Base-by-base conservation (phyloP, 2,888 invertebrate genomes). In the Acrobasis repandana region DNA sequence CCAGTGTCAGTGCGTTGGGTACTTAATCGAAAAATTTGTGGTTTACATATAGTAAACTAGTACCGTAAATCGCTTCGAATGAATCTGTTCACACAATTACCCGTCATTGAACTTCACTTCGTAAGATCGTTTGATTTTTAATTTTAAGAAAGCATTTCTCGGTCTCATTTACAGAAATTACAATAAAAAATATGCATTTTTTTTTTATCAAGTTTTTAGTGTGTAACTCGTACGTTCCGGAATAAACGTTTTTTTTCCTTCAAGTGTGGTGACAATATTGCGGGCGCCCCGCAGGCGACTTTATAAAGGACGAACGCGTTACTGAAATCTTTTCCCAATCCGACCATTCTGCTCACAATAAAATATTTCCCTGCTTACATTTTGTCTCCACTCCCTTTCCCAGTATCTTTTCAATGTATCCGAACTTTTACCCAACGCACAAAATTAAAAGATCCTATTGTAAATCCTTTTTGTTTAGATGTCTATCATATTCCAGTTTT, bases 291-390 rank as follows among this genome's bases (percentile, higher is more conserved):
- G 70, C 66, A 65, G 71, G 71, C 67, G 75, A 76, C 75, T 80
- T 77, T 75, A 76, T 77, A 79, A 79, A 76, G 74, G 67, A 74
- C 68, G 68, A 73, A 72, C 72, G 74, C 76, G 72, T 71, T 68
- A 75, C 74, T 64, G 59, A 65, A 72, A 72, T 77, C 72, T 75
- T 70, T 74, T 65, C 68, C 69, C 72, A 72, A 80, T 78, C 71
- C 75, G 70, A 76, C 72, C 70, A 65, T 65, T 70, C 64, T 63
- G 65, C 68, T 76, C 67, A 77, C 77, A 79, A 79, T 79, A 76
- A 77, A 79, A 75, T 69, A 72, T 73, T 75, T 70, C 69, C 67
- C 69, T 69, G 71, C 69, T 66, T 67, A 68, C 60, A 67, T 67
- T 70, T 71, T 67, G 65, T 66, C 62, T 56, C 54, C 43, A n/a